A percentile compares a stretch with the other conserved stretches of the same genome.
Evolutionary conservation across 2,113 vertebrate species (phyloP).

Genomic region (Mastomys coucha): DNA sequence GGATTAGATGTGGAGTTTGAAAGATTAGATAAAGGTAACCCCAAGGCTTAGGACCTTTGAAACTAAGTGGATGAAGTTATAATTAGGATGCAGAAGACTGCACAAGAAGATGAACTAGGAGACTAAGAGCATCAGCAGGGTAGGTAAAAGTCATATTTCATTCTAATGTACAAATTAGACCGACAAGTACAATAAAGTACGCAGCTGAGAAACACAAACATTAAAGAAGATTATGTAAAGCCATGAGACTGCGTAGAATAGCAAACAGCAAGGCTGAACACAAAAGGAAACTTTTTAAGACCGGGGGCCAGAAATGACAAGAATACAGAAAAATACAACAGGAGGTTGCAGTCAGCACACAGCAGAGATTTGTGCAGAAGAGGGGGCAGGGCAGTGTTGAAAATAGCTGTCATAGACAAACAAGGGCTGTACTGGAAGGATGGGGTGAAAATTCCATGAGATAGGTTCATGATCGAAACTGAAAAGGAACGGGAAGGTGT

Average conservation of each 20-base stretch:
- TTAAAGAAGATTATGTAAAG: neutral
- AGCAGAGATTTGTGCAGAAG: neutral
- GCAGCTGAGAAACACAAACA: constrained; percentile 24
- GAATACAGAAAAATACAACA: constrained; percentile 1
- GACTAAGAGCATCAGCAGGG: neutral
- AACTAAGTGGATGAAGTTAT: neutral
- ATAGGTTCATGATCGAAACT: neutral
- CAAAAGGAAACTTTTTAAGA: neutral
- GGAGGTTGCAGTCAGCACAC: neutral
- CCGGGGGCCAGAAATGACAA: constrained; percentile 47
- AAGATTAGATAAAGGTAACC: neutral
- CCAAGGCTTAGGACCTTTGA: neutral
- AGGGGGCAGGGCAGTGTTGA: neutral
- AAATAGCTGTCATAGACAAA: neutral
- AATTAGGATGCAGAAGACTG: neutral
- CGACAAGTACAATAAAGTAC: neutral
- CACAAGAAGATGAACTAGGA: neutral
- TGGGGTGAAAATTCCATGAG: neutral
- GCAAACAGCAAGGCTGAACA: neutral
- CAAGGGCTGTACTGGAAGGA: neutral
- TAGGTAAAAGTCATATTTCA: constrained; percentile 29
- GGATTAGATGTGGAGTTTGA: neutral
- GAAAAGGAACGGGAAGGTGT: neutral
- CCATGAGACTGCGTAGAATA: neutral
- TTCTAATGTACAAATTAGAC: neutral